Evolutionary conservation across 2,113 vertebrate genomes (phyloP).

Genomic region (Sakesphorus luctuosus): DNA sequence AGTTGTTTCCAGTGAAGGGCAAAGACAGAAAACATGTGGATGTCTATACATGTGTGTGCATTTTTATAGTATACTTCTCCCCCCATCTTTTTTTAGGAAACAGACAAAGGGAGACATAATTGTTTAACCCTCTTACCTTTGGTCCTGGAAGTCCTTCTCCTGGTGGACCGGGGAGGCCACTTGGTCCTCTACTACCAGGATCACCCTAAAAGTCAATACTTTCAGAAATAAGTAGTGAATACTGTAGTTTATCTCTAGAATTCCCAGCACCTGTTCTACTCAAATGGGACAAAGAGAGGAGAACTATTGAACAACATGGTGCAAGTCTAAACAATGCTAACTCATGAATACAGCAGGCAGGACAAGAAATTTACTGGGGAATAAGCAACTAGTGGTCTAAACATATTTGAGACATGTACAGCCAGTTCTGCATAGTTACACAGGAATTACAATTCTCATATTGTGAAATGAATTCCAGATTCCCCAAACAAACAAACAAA

Average conservation of each 20-base stretch:
- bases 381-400: background rate
- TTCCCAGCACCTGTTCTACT: background rate
- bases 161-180: constrained; percentile 80
- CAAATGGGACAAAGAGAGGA: background rate
- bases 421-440: background rate
- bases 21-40: background rate
- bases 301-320: background rate
- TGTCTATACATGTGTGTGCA: background rate
- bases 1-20: background rate
- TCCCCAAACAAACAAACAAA: background rate
- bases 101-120: background rate
- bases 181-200: constrained; percentile 82
- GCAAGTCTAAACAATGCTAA: background rate
- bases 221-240: constrained; percentile 23
- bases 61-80: background rate
- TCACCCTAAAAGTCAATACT: constrained; percentile 80
- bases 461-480: background rate
- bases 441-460: background rate
- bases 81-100: background rate
- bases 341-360: background rate
- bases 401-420: background rate
- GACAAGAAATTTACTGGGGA: background rate
- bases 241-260: background rate
- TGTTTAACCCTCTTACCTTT: constrained; percentile 77
- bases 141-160: constrained; percentile 87